phyloP scores from a whole-genome alignment of 2,888 invertebrate species.

The Dasysyrphus tricinctus region DNA sequence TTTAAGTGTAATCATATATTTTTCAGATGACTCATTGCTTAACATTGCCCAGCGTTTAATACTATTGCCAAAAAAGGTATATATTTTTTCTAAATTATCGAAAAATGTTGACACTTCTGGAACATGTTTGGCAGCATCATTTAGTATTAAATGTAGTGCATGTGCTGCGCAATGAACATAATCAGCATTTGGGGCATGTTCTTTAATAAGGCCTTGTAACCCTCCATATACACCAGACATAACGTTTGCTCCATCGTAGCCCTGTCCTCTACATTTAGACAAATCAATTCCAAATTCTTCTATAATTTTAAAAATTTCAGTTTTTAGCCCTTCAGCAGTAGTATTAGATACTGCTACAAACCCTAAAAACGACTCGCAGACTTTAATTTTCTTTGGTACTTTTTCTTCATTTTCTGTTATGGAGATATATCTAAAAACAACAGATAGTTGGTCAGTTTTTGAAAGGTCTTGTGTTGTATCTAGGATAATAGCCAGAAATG shows the following conservation, averaged over 20 bases:
- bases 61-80: slow-evolving; percentile 36
- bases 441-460: slow-evolving; percentile 37
- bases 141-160: slow-evolving; percentile 18
- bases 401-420: slow-evolving; percentile 4
- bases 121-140: neutral
- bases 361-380: slow-evolving; percentile 21
- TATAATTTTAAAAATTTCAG: too few species aligned
- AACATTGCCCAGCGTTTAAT: slow-evolving; percentile 26
- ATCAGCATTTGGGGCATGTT: slow-evolving; percentile 12
- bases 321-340: slow-evolving; percentile 4
- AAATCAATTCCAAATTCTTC: slow-evolving; percentile 33
- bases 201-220: slow-evolving; percentile 24
- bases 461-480: slow-evolving; percentile 12
- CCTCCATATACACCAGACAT: slow-evolving; percentile 30
- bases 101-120: slow-evolving; percentile 1
- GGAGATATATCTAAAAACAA: slow-evolving; percentile 20
- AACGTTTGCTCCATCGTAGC: slow-evolving; percentile 26
- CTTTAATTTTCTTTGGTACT: slow-evolving; percentile 14
- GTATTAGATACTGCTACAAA: slow-evolving; percentile 2
- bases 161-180: slow-evolving; percentile 25
- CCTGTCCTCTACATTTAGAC: slow-evolving; percentile 30
- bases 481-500: slow-evolving; percentile 8
- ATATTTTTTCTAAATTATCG: too few species aligned
- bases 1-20: slow-evolving; percentile 29
- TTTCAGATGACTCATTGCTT: slow-evolving; percentile 10